Percentiles rank a stretch among this genome's conserved stretches.
Conservation (phyloP, 2,888 invertebrate genomes). For the Lepidocyrtoides sp. region DNA sequence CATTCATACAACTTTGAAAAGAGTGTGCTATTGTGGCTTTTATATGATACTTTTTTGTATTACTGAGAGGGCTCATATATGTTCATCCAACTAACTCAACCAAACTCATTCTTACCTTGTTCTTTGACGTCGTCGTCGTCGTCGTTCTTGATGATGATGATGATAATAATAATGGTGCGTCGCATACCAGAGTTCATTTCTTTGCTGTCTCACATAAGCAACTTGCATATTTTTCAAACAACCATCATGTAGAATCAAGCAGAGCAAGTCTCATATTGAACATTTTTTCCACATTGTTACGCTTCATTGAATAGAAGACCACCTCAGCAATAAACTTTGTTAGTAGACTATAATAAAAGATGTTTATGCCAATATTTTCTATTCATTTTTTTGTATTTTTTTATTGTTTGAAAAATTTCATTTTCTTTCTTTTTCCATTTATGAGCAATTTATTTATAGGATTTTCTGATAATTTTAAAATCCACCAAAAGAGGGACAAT, state of each 20-base stretch:
- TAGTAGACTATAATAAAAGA: too few species aligned
- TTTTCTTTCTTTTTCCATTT: too few species aligned
- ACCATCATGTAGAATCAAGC: slow-evolving; percentile 33
- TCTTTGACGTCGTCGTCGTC: slow-evolving; percentile 10
- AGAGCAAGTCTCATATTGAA: slow-evolving; percentile 18
- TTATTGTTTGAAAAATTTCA: too few species aligned
- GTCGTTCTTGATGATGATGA: too few species aligned
- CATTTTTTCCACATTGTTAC: slow-evolving; percentile 32
- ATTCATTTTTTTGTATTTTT: too few species aligned
- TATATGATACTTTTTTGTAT: slow-evolving; percentile 12
- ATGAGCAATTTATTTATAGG: too few species aligned
- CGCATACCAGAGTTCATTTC: slow-evolving; percentile 75
- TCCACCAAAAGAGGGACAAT: too few species aligned
- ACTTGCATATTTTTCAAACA: slow-evolving; percentile 70
- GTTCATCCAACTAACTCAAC: slow-evolving; percentile 12
- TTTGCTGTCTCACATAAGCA: slow-evolving; percentile 62
- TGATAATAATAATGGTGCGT: slow-evolving; percentile 64
- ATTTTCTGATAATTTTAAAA: too few species aligned
- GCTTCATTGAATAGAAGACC: slow-evolving; percentile 21
- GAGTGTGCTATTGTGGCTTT: slow-evolving; percentile 22
- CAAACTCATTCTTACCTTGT: slow-evolving; percentile 17
- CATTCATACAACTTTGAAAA: slow-evolving; percentile 69
- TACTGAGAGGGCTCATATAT: slow-evolving; percentile 16
- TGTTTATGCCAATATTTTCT: too few species aligned
- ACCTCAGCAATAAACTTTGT: background rate